phyloP scores from a whole-genome alignment of 2,113 vertebrate genomes.

The Hippocampus guttulatus region DNA sequence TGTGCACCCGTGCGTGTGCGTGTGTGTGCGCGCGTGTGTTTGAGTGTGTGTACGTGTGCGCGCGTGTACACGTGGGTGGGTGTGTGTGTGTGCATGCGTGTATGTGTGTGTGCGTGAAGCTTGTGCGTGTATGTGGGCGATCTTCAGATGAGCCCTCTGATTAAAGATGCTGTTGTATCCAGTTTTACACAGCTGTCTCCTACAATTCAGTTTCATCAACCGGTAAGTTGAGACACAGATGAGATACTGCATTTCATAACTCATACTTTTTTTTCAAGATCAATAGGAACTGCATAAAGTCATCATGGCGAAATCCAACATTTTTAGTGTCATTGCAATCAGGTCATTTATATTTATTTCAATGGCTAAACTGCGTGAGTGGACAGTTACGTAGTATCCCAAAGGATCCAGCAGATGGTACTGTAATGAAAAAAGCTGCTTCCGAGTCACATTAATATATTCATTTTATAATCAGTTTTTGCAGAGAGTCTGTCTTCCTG shows the following conservation, averaged over 20 bases:
- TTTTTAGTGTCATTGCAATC: too few relatives aligned
- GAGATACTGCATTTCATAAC: too few relatives aligned
- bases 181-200: slow-evolving; percentile 19
- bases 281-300: not conserved
- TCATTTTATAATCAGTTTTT: not conserved
- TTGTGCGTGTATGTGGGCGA: not conserved
- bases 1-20: too few relatives aligned
- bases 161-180: slow-evolving; percentile 23
- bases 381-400: not conserved
- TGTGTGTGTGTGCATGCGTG: not conserved
- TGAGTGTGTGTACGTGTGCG: too few relatives aligned
- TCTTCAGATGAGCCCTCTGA: slow-evolving; percentile 17
- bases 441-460: not conserved
- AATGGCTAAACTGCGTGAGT: not conserved
- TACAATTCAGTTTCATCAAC: slow-evolving; percentile 26
- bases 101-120: too few relatives aligned
- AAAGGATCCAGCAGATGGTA: not conserved
- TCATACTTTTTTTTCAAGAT: not conserved
- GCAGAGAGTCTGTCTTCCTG: too few relatives aligned
- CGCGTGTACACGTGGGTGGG: too few relatives aligned
- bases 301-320: not conserved
- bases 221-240: slow-evolving; percentile 22
- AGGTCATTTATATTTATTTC: not conserved
- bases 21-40: not conserved
- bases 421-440: not conserved